These are phyloP conservation scores for Spea hammondii DNA, from an alignment of 2,797 vertebrate genomes.

Conservation along the genomic window DNA sequence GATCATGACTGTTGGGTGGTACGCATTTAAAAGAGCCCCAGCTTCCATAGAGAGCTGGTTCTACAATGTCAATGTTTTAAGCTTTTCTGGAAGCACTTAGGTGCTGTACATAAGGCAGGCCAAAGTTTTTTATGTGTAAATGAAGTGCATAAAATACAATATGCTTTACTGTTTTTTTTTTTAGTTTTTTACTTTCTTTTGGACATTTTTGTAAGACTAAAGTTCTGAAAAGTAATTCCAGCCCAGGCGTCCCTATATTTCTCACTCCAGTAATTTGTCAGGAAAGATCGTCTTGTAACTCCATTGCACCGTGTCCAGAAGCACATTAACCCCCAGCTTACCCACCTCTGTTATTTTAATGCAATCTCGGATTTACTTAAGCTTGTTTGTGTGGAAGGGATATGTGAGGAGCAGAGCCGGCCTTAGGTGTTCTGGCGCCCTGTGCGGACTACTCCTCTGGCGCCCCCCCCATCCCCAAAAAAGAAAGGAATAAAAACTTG, in stretches of 20 bases:
- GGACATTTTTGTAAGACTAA: conserved; percentile 55
- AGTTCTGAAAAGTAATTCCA: conserved; percentile 66
- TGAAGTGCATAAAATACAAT: conserved; percentile 61
- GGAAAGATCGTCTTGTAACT: conserved; percentile 65
- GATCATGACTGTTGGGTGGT: no score
- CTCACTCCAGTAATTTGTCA: conserved; percentile 68
- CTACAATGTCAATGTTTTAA: conserved; percentile 18
- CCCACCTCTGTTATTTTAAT: conserved; percentile 51
- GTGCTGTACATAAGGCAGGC: conserved; percentile 15
- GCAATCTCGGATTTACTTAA: conserved; percentile 46
- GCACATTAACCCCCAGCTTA: conserved; percentile 61
- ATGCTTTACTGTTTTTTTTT: conserved; percentile 58
- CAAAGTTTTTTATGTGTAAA: conserved; percentile 59
- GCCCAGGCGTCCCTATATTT: conserved; percentile 57
- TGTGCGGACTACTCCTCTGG: no score
- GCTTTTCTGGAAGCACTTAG: conserved; percentile 26
- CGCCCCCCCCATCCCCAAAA: no score
- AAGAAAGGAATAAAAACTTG: no score
- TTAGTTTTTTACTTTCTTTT: conserved; percentile 12
- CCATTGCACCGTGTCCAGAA: conserved; percentile 64
- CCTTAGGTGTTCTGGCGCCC: no score
- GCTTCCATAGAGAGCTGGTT: background rate
- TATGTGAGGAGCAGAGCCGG: conserved; percentile 40
- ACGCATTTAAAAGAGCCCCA: no score
- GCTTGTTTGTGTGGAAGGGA: conserved; percentile 45